These are phyloP conservation scores for Heliconius hermathena DNA, from an alignment of 1,140 invertebrate species.

Conservation along the genomic window DNA sequence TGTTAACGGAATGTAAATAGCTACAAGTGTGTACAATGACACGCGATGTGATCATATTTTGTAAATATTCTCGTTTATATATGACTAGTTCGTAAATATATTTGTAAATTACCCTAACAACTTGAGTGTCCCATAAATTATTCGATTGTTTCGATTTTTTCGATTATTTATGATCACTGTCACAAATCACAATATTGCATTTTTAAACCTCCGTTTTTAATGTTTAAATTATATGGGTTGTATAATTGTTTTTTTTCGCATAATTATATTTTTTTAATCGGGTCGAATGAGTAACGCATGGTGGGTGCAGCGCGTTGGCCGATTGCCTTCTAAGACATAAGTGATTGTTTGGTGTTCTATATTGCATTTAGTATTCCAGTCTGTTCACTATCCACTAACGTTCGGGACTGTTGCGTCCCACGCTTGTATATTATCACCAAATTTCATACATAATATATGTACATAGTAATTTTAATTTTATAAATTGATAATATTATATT, in stretches of 20 bases:
- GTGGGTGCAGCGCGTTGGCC: slow-evolving; percentile 59
- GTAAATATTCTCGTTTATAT: slow-evolving; percentile 82
- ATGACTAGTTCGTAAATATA: slow-evolving; percentile 68
- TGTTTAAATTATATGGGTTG: slow-evolving; percentile 68
- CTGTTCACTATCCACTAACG: not conserved
- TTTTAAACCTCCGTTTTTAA: slow-evolving; percentile 57
- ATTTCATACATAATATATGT: slow-evolving; percentile 37
- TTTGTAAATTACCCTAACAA: slow-evolving; percentile 56
- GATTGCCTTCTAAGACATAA: slow-evolving; percentile 35
- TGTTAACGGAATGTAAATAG: slow-evolving; percentile 82
- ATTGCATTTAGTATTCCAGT: slow-evolving; percentile 34
- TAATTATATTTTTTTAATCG: slow-evolving; percentile 68
- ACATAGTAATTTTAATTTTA: slow-evolving; percentile 55
- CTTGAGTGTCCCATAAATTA: slow-evolving; percentile 73
- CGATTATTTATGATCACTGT: slow-evolving; percentile 68
- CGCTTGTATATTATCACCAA: slow-evolving; percentile 17
- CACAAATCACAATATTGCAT: slow-evolving; percentile 81
- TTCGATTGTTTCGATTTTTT: slow-evolving; percentile 57
- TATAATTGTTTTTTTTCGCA: slow-evolving; percentile 64
- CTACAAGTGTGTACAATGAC: slow-evolving; percentile 72
- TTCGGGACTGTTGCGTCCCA: not conserved
- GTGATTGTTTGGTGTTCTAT: slow-evolving; percentile 19
- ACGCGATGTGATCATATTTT: slow-evolving; percentile 75
- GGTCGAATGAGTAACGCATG: slow-evolving; percentile 65
- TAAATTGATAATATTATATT: slow-evolving; percentile 50